Conservation (phyloP, 1,140 invertebrate genomes). For the Doryteuthis pealeii region DNA sequence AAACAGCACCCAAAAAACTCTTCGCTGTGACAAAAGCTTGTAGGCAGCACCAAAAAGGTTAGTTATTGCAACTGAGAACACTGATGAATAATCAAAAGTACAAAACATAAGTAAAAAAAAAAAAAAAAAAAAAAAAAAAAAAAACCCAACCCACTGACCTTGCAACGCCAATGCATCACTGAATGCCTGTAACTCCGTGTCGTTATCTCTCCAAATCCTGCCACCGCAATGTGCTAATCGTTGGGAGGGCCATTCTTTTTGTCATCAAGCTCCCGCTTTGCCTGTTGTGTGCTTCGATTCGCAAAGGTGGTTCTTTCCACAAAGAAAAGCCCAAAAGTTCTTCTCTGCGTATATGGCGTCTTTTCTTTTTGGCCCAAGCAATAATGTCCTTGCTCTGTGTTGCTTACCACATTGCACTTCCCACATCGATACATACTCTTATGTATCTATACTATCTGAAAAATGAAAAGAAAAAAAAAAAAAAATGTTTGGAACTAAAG, state of each 20-base stretch:
- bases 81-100: too few relatives aligned
- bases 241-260: constrained; percentile 57
- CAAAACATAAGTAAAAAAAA: too few relatives aligned
- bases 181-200: constrained; percentile 72
- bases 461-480: constrained; percentile 19
- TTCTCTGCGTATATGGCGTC: constrained; percentile 73
- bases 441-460: constrained; percentile 76
- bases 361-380: constrained; percentile 68
- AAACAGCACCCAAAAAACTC: too few relatives aligned
- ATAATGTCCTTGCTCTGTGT: constrained; percentile 74
- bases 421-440: constrained; percentile 71
- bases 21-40: too few relatives aligned
- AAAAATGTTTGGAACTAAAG: neutral
- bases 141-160: too few relatives aligned
- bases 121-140: too few relatives aligned
- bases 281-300: constrained; percentile 57
- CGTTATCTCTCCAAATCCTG: constrained; percentile 38
- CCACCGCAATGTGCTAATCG: constrained; percentile 33
- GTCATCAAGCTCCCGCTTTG: constrained; percentile 61
- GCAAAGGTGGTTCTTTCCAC: constrained; percentile 71
- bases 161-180: constrained; percentile 73
- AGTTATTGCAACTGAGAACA: too few relatives aligned
- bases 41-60: too few relatives aligned
- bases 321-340: constrained; percentile 78
- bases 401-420: constrained; percentile 73